Percentiles rank a stretch among this genome's conserved stretches.
Evolutionary conservation across 2,888 invertebrate species (phyloP).

Genomic region (Amphipoea oculea): DNA sequence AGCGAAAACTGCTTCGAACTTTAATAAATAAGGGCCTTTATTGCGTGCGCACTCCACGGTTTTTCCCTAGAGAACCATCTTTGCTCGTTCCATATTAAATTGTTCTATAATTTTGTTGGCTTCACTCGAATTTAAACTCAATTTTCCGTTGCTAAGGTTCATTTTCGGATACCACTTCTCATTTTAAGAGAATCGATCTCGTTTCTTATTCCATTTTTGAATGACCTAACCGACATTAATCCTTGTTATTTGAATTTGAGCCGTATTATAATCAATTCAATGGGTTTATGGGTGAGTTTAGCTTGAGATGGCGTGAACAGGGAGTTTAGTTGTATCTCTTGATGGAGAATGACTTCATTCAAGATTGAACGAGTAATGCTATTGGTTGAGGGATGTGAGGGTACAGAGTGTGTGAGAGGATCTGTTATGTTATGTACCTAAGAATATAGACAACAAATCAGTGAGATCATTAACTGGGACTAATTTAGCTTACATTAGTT

Average conservation of each 20-base stretch:
- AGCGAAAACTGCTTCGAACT: constrained; percentile 48
- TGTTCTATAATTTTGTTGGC: constrained; percentile 80
- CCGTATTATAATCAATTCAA: constrained; percentile 54
- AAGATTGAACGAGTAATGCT: constrained; percentile 78
- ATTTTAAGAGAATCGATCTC: constrained; percentile 89
- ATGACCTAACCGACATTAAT: constrained; percentile 69
- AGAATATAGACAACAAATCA: not conserved
- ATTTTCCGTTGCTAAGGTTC: constrained; percentile 3
- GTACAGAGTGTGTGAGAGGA: constrained; percentile 67
- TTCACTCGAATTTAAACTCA: constrained; percentile 65
- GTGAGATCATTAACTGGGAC: not conserved
- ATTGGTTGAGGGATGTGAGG: constrained; percentile 76
- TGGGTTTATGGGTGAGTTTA: constrained; percentile 52
- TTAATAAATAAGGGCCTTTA: constrained; percentile 64
- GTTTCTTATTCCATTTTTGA: constrained; percentile 70
- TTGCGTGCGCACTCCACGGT: constrained; percentile 70
- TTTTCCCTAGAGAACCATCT: constrained; percentile 91
- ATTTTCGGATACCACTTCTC: constrained; percentile 57
- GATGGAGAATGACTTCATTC: constrained; percentile 78
- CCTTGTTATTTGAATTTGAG: constrained; percentile 60
- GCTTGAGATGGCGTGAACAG: constrained; percentile 69
- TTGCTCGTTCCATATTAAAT: constrained; percentile 87
- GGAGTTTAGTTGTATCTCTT: constrained; percentile 83
- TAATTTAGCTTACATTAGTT: not conserved
- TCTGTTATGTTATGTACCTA: constrained; percentile 27